These are phyloP conservation scores for Drosophila ironensis DNA, from an alignment of 1,140 invertebrate species.

Conservation along the genomic window DNA sequence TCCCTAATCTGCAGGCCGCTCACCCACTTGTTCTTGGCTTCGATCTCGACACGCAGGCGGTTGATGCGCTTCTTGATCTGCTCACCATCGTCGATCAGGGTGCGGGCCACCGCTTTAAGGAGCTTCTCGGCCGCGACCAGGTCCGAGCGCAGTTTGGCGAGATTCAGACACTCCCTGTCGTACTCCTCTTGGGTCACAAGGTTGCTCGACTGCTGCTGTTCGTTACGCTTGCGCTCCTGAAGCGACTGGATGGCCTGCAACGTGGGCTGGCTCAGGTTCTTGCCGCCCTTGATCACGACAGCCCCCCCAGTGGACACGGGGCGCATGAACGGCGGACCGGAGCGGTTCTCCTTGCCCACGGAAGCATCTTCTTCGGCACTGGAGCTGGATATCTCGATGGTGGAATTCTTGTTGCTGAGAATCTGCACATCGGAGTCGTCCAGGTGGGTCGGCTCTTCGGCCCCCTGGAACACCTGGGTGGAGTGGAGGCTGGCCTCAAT, in stretches of 20 bases:
- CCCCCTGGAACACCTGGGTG: slow-evolving; percentile 39
- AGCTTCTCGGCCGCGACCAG: slow-evolving; percentile 48
- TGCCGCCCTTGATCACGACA: slow-evolving; percentile 1
- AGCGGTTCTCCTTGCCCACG: slow-evolving; percentile 24
- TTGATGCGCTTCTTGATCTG: slow-evolving; percentile 60
- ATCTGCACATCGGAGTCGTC: slow-evolving; percentile 65
- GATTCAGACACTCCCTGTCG: slow-evolving; percentile 46
- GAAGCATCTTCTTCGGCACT: slow-evolving; percentile 33
- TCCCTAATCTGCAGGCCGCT: slow-evolving; percentile 37
- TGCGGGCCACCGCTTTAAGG: slow-evolving; percentile 48
- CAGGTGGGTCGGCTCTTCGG: background rate
- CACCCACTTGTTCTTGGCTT: slow-evolving; percentile 11
- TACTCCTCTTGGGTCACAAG: slow-evolving; percentile 41
- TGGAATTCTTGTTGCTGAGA: slow-evolving; percentile 50
- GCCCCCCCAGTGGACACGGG: slow-evolving; percentile 24
- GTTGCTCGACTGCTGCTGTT: background rate
- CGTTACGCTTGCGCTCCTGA: background rate
- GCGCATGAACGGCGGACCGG: background rate
- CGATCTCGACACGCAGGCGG: slow-evolving; percentile 36
- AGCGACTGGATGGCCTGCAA: slow-evolving; percentile 38
- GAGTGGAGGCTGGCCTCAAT: slow-evolving; percentile 64
- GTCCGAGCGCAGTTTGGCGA: slow-evolving; percentile 44
- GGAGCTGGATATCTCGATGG: slow-evolving; percentile 67
- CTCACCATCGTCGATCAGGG: slow-evolving; percentile 61
- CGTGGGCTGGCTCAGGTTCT: slow-evolving; percentile 65